Percentiles rank a stretch among this genome's conserved stretches.
phyloP scores from a whole-genome alignment of 2,888 invertebrate species.

The Tanypteryx hageni region DNA sequence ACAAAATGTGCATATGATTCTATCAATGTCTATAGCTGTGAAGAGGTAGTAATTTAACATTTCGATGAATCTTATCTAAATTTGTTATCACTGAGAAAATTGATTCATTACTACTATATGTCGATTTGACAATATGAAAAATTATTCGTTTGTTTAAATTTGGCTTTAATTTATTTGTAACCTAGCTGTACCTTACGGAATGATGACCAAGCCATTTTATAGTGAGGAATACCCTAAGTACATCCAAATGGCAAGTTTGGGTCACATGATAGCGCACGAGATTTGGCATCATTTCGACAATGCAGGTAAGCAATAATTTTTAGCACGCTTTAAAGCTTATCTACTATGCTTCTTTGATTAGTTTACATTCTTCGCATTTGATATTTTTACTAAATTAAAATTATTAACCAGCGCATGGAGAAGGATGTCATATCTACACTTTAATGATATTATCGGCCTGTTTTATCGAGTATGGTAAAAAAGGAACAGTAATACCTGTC shows the following conservation, averaged over 20 bases:
- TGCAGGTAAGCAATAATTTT: slow-evolving; percentile 63
- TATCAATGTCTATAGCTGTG: too few species aligned
- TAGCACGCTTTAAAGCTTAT: not conserved
- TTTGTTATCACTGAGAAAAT: too few species aligned
- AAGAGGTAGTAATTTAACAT: too few species aligned
- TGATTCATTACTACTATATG: too few species aligned
- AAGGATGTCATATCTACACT: not conserved
- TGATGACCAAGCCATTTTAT: slow-evolving; percentile 65
- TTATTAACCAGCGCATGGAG: too few species aligned
- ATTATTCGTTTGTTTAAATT: not conserved
- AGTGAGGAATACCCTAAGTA: slow-evolving; percentile 64
- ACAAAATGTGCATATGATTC: too few species aligned
- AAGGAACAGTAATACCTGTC: not conserved
- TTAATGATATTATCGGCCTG: not conserved
- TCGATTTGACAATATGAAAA: too few species aligned
- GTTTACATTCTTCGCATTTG: not conserved
- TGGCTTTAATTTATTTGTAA: not conserved
- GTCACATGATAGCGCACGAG: slow-evolving; percentile 67
- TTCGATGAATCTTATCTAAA: too few species aligned
- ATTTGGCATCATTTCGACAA: slow-evolving; percentile 67
- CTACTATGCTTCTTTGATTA: not conserved
- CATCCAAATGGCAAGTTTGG: slow-evolving; percentile 66
- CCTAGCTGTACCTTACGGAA: slow-evolving; percentile 67
- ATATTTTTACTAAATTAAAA: not conserved
- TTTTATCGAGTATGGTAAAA: not conserved